Base-by-base conservation (phyloP, 2,888 invertebrate species). In the Automeris io region DNA sequence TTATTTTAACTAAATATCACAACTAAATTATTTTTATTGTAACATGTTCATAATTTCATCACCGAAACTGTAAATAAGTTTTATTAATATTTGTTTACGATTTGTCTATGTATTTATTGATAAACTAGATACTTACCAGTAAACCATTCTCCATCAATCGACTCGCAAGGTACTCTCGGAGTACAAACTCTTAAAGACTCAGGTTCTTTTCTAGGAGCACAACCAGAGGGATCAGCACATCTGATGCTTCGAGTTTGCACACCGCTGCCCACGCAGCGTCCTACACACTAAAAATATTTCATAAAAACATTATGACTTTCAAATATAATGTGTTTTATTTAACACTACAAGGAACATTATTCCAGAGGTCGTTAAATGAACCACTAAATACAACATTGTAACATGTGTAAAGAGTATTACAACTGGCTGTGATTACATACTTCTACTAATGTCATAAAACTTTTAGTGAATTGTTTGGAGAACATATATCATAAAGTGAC, bases 61-160 rank as follows among this genome's bases (percentile, higher is more conserved):
- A n/a, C n/a, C n/a, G n/a, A n/a, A n/a, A n/a, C n/a, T n/a, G n/a
- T n/a, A n/a, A n/a, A n/a, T n/a, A n/a, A n/a, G n/a, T n/a, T n/a
- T n/a, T n/a, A n/a, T n/a, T n/a, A n/a, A n/a, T n/a, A n/a, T n/a
- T n/a, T n/a, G n/a, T n/a, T n/a, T n/a, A n/a, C n/a, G n/a, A n/a
- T n/a, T n/a, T n/a, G n/a, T n/a, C n/a, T n/a, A 19, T 6, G 18
- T 16, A 19, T 4, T 11, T 3, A 7, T 2, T 32, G n/a, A 9
- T 13, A 39, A 16, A 9, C 7, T 11, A 29, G 5, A 6, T 16
- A 38, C 19, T 51, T 62, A 87, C 96, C 95, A 16, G 92, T 88
- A 72, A 95, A 96, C 97, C 97, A 97, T 53, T 92, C 89, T 7
- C 94, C 94, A 46, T 80, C 67, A 57, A 91, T 80, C 83, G 95